Conservation (phyloP, 53 echinoderm and acorn worm genomes). For the Crossaster papposus region DNA sequence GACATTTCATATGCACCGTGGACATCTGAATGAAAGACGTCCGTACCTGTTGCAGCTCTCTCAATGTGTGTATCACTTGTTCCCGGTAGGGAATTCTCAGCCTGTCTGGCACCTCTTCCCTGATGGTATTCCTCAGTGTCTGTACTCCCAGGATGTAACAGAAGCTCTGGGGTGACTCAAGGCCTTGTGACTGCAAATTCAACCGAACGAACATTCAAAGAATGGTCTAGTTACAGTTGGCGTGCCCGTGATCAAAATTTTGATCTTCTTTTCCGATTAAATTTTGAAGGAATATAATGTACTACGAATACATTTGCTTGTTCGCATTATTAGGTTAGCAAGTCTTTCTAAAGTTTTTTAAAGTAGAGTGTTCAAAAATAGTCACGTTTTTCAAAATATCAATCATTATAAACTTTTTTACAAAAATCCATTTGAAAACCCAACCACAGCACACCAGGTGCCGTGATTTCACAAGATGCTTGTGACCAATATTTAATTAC, state of each 20-base stretch:
- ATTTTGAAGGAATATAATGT: too few relatives aligned
- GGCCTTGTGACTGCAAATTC: slow-evolving; percentile 41
- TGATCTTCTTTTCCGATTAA: too few relatives aligned
- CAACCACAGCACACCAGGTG: too few relatives aligned
- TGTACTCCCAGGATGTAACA: slow-evolving; percentile 59
- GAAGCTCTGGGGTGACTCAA: slow-evolving; percentile 32
- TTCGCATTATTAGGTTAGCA: too few relatives aligned
- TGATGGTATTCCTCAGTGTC: slow-evolving; percentile 30
- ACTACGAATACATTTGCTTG: too few relatives aligned
- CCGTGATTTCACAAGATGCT: too few relatives aligned
- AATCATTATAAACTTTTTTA: too few relatives aligned
- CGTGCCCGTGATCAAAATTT: not conserved
- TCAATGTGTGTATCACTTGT: slow-evolving; percentile 44
- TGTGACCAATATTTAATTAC: too few relatives aligned
- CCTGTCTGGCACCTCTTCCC: slow-evolving; percentile 32
- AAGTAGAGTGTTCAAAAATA: too few relatives aligned
- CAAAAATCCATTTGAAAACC: too few relatives aligned
- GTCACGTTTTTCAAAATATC: too few relatives aligned
- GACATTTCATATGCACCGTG: not conserved
- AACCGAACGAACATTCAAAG: not conserved
- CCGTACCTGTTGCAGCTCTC: slow-evolving; percentile 41
- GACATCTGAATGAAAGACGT: not conserved
- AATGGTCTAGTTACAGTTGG: not conserved
- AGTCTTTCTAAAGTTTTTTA: too few relatives aligned
- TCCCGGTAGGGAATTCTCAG: slow-evolving; percentile 46